Conservation (phyloP, 2,113 vertebrate species). For the Seriola aureovittata region DNA sequence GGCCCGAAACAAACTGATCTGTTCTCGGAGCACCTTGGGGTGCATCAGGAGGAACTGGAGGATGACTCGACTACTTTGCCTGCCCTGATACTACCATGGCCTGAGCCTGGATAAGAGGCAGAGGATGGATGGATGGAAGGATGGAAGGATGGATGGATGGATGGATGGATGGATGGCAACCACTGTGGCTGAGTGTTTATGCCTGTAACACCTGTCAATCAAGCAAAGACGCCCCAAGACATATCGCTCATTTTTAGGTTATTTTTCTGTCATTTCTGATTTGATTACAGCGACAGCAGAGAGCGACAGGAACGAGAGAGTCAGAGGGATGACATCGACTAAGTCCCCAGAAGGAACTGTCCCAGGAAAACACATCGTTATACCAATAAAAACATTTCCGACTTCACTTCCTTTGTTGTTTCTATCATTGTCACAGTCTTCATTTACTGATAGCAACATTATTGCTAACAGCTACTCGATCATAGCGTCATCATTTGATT, state of each 20-base stretch:
- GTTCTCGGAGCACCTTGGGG: not conserved
- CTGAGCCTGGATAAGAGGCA: not conserved
- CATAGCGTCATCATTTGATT: not conserved
- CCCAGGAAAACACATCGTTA: not conserved
- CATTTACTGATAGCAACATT: not conserved
- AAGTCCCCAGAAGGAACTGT: not conserved
- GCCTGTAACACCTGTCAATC: constrained; percentile 30
- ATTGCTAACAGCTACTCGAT: not conserved
- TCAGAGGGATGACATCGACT: not conserved
- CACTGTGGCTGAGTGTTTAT: not conserved
- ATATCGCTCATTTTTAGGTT: not conserved
- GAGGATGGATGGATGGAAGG: not conserved
- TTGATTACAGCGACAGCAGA: not conserved
- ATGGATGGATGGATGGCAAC: constrained; percentile 20
- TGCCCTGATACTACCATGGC: not conserved
- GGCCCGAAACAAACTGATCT: not conserved
- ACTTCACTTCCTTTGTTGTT: not conserved
- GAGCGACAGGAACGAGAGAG: constrained; percentile 6
- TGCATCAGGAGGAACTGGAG: constrained; percentile 5
- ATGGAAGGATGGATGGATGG: not conserved
- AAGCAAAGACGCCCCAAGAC: constrained; percentile 1
- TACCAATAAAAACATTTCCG: not conserved
- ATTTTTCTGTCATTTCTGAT: constrained; percentile 34
- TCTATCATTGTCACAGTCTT: not conserved
- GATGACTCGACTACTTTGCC: not conserved